These are phyloP conservation scores for Dasyurus viverrinus DNA, from an alignment of 2,113 vertebrate species.

Conservation along the genomic window DNA sequence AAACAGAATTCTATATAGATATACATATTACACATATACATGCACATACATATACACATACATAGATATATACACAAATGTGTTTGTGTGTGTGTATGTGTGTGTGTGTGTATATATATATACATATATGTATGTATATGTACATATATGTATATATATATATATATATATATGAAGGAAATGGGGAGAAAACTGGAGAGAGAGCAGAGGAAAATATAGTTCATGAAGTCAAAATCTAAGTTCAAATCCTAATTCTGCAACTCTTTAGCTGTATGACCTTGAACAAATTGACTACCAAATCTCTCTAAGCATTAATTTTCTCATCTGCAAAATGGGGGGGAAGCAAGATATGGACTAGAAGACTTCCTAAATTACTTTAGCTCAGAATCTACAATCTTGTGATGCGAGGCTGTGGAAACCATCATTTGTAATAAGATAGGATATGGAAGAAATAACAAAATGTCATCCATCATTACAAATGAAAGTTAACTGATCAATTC, in stretches of 20 bases:
- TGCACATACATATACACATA: too few species aligned
- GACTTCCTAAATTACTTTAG: not conserved
- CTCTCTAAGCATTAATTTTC: not conserved
- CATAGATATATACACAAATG: too few species aligned
- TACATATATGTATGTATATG: too few species aligned
- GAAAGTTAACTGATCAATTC: not conserved
- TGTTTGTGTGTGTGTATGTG: too few species aligned
- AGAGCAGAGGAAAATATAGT: not conserved
- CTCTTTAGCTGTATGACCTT: not conserved
- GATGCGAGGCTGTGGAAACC: not conserved
- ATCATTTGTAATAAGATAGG: not conserved
- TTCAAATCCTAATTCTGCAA: not conserved
- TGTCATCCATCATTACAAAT: not conserved
- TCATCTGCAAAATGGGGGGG: not conserved
- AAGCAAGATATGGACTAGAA: not conserved
- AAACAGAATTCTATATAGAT: too few species aligned
- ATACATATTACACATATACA: too few species aligned
- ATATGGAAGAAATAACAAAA: not conserved
- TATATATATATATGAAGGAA: not conserved
- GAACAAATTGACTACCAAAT: not conserved
- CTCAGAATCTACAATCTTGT: not conserved
- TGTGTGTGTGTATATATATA: too few species aligned
- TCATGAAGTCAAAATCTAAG: not conserved
- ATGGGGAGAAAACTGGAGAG: too few species aligned
- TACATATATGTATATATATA: too few species aligned